These are phyloP conservation scores for Adelges cooleyi DNA, from an alignment of 1,140 invertebrate genomes.

Conservation along the genomic window DNA sequence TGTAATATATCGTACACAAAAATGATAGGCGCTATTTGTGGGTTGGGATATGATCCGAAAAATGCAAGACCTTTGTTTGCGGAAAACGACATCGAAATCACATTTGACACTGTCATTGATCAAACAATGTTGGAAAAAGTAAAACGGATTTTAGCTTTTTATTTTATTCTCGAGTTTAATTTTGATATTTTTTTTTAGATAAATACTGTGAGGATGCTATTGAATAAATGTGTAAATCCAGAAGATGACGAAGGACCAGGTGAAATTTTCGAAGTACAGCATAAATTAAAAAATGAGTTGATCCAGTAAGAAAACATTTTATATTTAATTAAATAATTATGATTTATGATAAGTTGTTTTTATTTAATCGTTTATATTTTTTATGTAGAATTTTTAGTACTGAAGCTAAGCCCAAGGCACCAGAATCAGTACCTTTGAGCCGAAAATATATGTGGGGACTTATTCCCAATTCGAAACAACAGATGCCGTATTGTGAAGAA, in stretches of 20 bases:
- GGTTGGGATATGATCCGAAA: slow-evolving; percentile 53
- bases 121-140: neutral
- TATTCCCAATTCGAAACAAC: neutral
- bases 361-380: neutral
- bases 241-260: slow-evolving; percentile 22
- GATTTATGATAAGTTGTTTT: neutral
- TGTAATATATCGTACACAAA: slow-evolving; percentile 37
- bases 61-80: slow-evolving; percentile 47
- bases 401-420: neutral
- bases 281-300: neutral
- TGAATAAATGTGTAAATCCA: slow-evolving; percentile 20
- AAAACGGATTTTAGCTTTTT: no score
- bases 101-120: slow-evolving; percentile 46
- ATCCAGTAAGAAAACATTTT: neutral
- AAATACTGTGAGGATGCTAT: slow-evolving; percentile 13
- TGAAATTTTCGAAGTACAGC: slow-evolving; percentile 15
- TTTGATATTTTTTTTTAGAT: no score
- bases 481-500: neutral
- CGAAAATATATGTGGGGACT: neutral
- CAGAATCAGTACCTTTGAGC: neutral
- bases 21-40: slow-evolving; percentile 68
- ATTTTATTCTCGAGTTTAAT: no score
- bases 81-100: slow-evolving; percentile 72
- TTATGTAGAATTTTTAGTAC: neutral
- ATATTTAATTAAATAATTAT: neutral